A percentile compares a stretch with the other conserved stretches of the same genome.
These are phyloP conservation scores for Setophaga kirtlandii DNA, from an alignment of 2,113 vertebrate genomes.

Conservation along the genomic window DNA sequence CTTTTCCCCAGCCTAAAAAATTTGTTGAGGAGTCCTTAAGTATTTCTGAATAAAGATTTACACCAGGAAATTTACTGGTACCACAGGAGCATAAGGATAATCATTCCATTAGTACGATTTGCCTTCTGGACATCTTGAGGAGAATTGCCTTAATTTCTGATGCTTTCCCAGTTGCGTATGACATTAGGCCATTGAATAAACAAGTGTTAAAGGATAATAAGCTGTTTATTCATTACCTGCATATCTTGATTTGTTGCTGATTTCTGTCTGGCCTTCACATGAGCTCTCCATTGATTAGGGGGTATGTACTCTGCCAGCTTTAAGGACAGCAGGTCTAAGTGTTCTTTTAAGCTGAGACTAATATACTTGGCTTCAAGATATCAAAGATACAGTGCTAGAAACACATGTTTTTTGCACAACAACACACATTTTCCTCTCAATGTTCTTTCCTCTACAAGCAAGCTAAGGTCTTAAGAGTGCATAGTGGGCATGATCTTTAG, in stretches of 20 bases:
- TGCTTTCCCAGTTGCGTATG: neutral
- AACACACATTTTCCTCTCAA: neutral
- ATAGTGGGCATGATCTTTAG: neutral
- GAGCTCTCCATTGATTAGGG: neutral
- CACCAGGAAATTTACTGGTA: neutral
- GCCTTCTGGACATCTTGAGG: neutral
- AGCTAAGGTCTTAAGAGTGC: neutral
- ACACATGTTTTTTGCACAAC: neutral
- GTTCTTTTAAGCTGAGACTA: neutral
- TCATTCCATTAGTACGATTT: neutral
- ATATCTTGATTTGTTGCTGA: neutral
- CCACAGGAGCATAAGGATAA: neutral
- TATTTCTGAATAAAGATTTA: neutral
- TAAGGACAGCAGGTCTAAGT: neutral
- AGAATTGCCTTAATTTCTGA: neutral
- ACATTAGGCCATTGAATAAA: neutral
- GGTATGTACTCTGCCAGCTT: neutral
- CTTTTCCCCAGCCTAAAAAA: neutral
- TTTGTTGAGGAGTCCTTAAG: neutral
- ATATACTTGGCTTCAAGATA: neutral
- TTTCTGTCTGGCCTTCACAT: neutral
- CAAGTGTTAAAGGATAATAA: neutral
- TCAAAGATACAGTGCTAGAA: neutral
- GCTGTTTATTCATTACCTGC: neutral
- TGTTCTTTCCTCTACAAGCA: neutral